Percentiles rank a stretch among this genome's conserved stretches.
Conservation (phyloP, 2,888 invertebrate genomes). For the Gortyna flavago region DNA sequence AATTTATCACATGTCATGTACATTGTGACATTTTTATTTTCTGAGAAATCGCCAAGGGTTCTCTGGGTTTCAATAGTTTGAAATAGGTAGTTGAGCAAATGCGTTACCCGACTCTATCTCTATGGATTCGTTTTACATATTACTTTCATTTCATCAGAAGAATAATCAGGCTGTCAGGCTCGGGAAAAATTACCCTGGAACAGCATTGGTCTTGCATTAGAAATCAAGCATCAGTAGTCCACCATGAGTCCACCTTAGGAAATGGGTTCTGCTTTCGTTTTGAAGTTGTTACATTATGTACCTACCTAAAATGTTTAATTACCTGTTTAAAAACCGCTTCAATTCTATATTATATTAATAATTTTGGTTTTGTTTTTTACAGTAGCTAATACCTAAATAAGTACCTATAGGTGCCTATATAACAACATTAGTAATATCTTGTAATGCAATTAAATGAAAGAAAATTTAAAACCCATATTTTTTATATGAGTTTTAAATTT, state of each 20-base stretch:
- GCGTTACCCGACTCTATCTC: not conserved
- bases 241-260: too few relatives aligned
- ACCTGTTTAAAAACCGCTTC: not conserved
- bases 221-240: not conserved
- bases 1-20: slow-evolving; percentile 25
- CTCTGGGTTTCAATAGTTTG: not conserved
- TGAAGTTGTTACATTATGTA: not conserved
- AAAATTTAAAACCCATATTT: too few relatives aligned
- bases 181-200: not conserved
- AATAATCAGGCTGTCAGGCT: too few relatives aligned
- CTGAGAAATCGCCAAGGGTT: slow-evolving; percentile 1
- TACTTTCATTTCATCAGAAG: not conserved
- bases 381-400: too few relatives aligned
- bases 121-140: not conserved
- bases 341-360: not conserved
- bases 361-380: not conserved
- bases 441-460: too few relatives aligned
- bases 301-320: not conserved
- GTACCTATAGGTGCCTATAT: too few relatives aligned
- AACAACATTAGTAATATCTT: too few relatives aligned
- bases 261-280: too few relatives aligned
- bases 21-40: slow-evolving; percentile 36
- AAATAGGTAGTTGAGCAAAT: slow-evolving; percentile 6
- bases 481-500: too few relatives aligned
- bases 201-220: not conserved